Evolutionary conservation across 1,140 invertebrate genomes (phyloP), one percentile per base, ranked within the genome.

Genomic region (Leptopilina boulardi): DNA sequence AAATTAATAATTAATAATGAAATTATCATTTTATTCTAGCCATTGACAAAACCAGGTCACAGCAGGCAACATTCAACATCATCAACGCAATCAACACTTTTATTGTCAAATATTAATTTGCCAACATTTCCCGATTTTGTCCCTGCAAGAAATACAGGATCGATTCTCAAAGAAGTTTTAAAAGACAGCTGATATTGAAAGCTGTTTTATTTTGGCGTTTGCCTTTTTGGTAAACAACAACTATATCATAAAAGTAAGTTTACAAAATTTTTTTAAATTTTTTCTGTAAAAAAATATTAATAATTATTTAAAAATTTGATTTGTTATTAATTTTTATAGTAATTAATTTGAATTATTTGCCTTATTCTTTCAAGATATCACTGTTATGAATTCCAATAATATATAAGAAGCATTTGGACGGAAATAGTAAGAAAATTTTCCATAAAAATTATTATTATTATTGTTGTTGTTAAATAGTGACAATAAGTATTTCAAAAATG

Each of bases 81-180:
- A 5, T 88, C 87, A 2, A 88, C 87, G 6, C 91, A 91, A 70
- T 89, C 91, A 9, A 92, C 93, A 3, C 85, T 94, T 21, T 79
- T 93, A 44, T 82, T 94, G 59, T 92, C 91, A 71, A 93, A 93
- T 86, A 91, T 93, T 30, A 90, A 92, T 70, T 87, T 94, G 71
- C 92, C 93, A 51, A 92, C 92, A 80, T 93, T 93, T 84, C 91
- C 91, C 18, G 93, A 94, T 85, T 94, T 94, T 82, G 90, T 92
- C 18, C 92, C 93, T 47, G 91, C 92, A 23, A 91, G 94, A 82
- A 94, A 94, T 87, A 94, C 93, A 59, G 94, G 94, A 80, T 94
- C 94, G 4, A 94, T 94, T 84, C 86, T 94, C 38, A 94, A 94
- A 88, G 94, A 94, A 89, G 93, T 94, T 23, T 87, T 94, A 15